Conservation (phyloP, 2,888 invertebrate genomes). For the Philhelius pedissequus region DNA sequence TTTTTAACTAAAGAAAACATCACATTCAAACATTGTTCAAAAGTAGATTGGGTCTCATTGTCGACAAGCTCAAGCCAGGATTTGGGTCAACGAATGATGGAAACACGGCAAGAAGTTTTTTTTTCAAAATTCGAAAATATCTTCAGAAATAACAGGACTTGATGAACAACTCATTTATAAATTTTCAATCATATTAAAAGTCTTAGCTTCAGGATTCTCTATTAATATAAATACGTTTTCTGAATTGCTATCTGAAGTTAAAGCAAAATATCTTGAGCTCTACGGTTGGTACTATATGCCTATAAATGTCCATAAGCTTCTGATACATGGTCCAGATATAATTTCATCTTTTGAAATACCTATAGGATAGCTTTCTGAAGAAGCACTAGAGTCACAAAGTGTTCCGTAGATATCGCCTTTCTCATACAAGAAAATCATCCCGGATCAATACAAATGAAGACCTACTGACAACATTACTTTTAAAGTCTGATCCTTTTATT, state of each 20-base stretch:
- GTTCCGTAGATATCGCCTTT: too few species aligned
- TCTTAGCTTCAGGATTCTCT: background rate
- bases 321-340: too few species aligned
- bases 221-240: background rate
- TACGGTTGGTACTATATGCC: background rate
- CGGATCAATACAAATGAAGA: background rate
- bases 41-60: conserved; percentile 3
- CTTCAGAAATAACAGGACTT: conserved; percentile 20
- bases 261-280: background rate
- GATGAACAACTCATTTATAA: conserved; percentile 1
- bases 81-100: conserved; percentile 5
- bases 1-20: background rate
- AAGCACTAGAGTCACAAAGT: background rate
- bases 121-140: too few species aligned
- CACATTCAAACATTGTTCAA: background rate
- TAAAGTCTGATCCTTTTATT: background rate
- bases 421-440: too few species aligned
- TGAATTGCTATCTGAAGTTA: background rate
- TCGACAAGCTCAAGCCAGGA: conserved; percentile 7
- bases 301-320: too few species aligned
- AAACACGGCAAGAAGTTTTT: conserved; percentile 28
- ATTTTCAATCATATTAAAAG: too few species aligned
- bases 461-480: background rate
- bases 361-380: background rate
- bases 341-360: background rate